A percentile compares a stretch with the other conserved stretches of the same genome.
Evolutionary conservation across 2,797 vertebrate species (phyloP).

Genomic region (Hozukius guyotensis): DNA sequence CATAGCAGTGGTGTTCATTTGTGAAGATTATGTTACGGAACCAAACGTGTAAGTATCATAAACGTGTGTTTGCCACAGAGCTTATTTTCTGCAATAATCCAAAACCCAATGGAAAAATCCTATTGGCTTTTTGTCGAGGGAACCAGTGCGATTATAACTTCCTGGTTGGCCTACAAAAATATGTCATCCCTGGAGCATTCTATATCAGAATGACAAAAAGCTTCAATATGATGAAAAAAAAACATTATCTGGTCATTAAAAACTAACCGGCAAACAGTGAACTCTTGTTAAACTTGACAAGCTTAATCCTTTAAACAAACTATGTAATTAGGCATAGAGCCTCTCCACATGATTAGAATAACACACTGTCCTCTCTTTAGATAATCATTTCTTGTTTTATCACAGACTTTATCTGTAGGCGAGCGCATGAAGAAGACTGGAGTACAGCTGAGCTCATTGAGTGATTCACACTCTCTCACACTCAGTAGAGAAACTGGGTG

Average conservation of each 20-base stretch:
- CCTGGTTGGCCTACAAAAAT: too few species aligned
- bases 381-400: neutral
- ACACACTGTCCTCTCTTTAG: neutral
- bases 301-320: neutral
- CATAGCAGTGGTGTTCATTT: too few species aligned
- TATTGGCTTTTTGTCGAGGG: too few species aligned
- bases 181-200: too few species aligned
- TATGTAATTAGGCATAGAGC: neutral
- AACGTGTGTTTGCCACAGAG: too few species aligned
- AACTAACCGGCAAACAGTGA: neutral
- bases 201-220: neutral
- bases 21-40: too few species aligned
- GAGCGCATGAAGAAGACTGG: neutral
- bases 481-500: constrained; percentile 59
- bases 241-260: neutral
- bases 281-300: neutral
- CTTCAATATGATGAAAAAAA: neutral
- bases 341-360: neutral
- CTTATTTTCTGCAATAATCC: too few species aligned
- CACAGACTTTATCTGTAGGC: neutral
- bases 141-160: too few species aligned
- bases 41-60: too few species aligned
- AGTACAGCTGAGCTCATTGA: constrained; percentile 14
- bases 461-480: constrained; percentile 2
- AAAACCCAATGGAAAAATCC: too few species aligned